Conservation (phyloP, 2,888 invertebrate species). For the Xylocampa areola region DNA sequence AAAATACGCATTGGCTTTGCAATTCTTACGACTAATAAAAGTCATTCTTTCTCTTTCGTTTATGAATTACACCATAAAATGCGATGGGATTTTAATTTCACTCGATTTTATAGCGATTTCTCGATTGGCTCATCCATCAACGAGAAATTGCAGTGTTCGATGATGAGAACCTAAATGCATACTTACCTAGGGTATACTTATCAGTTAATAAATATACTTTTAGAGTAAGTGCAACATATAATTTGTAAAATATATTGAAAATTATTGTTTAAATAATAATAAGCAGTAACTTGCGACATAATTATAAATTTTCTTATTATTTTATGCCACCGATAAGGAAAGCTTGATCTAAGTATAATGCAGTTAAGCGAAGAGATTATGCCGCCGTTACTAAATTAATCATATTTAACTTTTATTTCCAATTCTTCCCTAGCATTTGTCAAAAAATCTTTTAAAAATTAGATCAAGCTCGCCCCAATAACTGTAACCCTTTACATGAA, state of each 20-base stretch:
- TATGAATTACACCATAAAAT: constrained; percentile 56
- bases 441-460: constrained; percentile 44
- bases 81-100: constrained; percentile 55
- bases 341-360: constrained; percentile 4
- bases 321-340: no score
- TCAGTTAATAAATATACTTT: constrained; percentile 16
- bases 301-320: constrained; percentile 12
- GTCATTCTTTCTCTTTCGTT: constrained; percentile 58
- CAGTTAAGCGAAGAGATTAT: constrained; percentile 12
- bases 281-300: no score
- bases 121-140: constrained; percentile 31
- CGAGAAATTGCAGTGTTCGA: constrained; percentile 20
- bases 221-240: constrained; percentile 5
- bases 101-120: constrained; percentile 58
- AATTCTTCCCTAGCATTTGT: background rate
- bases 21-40: constrained; percentile 58
- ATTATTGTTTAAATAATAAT: no score
- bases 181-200: background rate
- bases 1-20: constrained; percentile 65
- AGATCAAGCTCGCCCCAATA: constrained; percentile 65
- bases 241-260: constrained; percentile 17
- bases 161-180: constrained; percentile 8
- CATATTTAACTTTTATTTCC: constrained; percentile 26
- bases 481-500: constrained; percentile 71
- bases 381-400: constrained; percentile 11